phyloP scores from a whole-genome alignment of 2,888 invertebrate genomes.

The Lamellibrachia columna region DNA sequence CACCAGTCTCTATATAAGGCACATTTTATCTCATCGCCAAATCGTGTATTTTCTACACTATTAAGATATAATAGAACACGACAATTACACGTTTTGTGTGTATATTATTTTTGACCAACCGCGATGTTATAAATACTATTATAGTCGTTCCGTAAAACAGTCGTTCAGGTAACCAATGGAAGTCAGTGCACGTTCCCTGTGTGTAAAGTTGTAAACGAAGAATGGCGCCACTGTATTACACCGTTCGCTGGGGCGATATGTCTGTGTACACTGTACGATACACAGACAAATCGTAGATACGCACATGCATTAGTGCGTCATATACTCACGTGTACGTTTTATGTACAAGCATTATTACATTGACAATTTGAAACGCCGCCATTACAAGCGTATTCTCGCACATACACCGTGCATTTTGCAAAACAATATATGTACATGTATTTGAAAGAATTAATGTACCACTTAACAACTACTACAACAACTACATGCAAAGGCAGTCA shows the following conservation, averaged over 20 bases:
- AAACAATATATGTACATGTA: not conserved
- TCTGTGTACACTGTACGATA: not conserved
- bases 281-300: not conserved
- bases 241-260: not conserved
- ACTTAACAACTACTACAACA: too few relatives aligned
- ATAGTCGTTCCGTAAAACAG: too few relatives aligned
- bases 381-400: not conserved
- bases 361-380: not conserved
- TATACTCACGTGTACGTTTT: not conserved
- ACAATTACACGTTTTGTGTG: too few relatives aligned
- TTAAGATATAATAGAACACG: too few relatives aligned
- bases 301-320: not conserved
- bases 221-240: not conserved
- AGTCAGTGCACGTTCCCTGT: too few relatives aligned
- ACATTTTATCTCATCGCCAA: too few relatives aligned
- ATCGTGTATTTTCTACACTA: too few relatives aligned
- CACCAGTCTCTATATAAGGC: too few relatives aligned
- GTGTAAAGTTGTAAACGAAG: not conserved
- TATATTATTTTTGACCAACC: too few relatives aligned
- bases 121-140: too few relatives aligned
- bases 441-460: not conserved
- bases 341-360: not conserved
- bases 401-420: not conserved
- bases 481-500: not conserved
- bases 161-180: too few relatives aligned